Evolutionary conservation across 2,113 vertebrate genomes (phyloP).

Genomic region (Sinocyclocheilus grahami): DNA sequence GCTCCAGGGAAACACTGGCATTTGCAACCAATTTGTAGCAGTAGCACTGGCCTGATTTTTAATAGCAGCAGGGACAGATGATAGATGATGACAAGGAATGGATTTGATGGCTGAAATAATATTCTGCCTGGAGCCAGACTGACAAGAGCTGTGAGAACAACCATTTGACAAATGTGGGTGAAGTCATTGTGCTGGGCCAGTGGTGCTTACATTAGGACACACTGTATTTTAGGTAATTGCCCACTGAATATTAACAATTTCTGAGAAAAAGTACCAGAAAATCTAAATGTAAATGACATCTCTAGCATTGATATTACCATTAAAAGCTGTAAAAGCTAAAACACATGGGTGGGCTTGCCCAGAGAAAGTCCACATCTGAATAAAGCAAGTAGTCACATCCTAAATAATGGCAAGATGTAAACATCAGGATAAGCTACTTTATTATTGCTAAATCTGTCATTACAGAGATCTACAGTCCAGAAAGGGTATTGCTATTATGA

Average conservation of each 20-base stretch:
- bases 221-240: background rate
- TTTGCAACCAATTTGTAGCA: conserved; percentile 52
- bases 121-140: conserved; percentile 16
- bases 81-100: conserved; percentile 54
- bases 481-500: background rate
- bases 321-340: background rate
- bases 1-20: conserved; percentile 59
- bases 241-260: background rate
- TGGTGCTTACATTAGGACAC: background rate
- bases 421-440: no score
- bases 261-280: background rate
- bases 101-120: conserved; percentile 45
- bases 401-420: no score
- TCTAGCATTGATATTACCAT: conserved; percentile 3
- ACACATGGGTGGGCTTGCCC: no score
- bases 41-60: conserved; percentile 56
- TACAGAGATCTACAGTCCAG: background rate
- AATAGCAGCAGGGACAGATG: conserved; percentile 47
- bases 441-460: no score
- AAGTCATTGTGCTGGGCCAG: conserved; percentile 6
- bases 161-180: conserved; percentile 25
- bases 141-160: background rate
- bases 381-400: no score
- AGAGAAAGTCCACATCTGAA: no score
- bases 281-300: conserved; percentile 28